Conservation (phyloP, 2,113 vertebrate genomes). For the Lepisosteus osseus region DNA sequence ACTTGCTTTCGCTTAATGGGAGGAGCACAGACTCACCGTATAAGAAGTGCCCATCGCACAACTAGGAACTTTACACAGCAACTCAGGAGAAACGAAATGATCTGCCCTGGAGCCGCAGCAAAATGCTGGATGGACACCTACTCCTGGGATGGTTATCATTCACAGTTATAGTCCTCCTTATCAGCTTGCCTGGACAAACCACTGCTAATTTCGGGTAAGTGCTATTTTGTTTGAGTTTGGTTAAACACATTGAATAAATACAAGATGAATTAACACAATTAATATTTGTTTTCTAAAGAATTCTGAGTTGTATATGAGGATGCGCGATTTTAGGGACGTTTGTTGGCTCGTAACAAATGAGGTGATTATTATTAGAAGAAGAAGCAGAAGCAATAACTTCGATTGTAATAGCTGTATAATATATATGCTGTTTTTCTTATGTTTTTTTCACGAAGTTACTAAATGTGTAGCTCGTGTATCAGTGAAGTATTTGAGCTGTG, state of each 20-base stretch:
- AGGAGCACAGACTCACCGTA: conserved; percentile 64
- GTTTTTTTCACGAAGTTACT: too few relatives aligned
- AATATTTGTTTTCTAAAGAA: too few relatives aligned
- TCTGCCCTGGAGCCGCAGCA: conserved; percentile 85
- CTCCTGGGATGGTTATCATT: conserved; percentile 82
- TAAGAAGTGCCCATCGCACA: conserved; percentile 68
- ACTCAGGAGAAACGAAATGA: conserved; percentile 84
- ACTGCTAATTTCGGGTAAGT: conserved; percentile 83
- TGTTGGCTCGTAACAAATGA: too few relatives aligned
- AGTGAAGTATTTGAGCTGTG: too few relatives aligned
- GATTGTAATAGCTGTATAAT: too few relatives aligned
- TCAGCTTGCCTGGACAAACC: conserved; percentile 68
- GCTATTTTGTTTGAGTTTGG: neutral
- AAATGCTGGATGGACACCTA: conserved; percentile 92
- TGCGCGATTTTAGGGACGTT: too few relatives aligned
- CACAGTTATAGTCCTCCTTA: conserved; percentile 74
- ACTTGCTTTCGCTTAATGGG: conserved; percentile 38
- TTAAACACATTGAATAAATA: neutral
- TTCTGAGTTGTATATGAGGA: too few relatives aligned
- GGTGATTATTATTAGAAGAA: too few relatives aligned
- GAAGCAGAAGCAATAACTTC: too few relatives aligned
- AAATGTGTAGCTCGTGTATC: too few relatives aligned
- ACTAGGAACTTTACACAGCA: conserved; percentile 67
- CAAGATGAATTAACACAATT: too few relatives aligned
- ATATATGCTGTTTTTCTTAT: too few relatives aligned